Percentiles rank a stretch among this genome's conserved stretches.
Evolutionary conservation across 2,797 vertebrate genomes (phyloP).

Genomic region (Florisuga fusca): DNA sequence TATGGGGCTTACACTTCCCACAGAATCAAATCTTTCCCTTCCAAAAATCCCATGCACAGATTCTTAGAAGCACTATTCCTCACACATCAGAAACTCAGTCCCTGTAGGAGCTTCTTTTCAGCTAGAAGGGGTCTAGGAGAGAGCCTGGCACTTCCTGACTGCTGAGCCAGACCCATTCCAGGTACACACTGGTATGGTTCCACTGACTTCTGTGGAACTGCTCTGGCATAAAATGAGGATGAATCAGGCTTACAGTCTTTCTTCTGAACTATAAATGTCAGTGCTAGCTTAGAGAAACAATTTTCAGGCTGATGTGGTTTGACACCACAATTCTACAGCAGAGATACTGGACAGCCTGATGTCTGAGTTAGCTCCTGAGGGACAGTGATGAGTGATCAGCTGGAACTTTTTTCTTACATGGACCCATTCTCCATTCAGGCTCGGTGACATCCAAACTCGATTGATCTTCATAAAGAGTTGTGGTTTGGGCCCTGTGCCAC

Average conservation of each 20-base stretch:
- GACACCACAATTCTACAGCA: slow-evolving; percentile 37
- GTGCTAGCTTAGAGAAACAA: slow-evolving; percentile 22
- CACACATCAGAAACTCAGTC: not conserved
- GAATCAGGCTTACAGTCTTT: slow-evolving; percentile 13
- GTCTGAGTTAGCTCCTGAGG: not conserved
- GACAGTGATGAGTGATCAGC: not conserved
- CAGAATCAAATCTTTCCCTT: not conserved
- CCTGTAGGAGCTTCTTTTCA: not conserved
- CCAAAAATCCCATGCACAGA: not conserved
- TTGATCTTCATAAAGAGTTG: slow-evolving; percentile 9
- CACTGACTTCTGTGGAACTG: not conserved
- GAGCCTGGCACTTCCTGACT: accelerated
- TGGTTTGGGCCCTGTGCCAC: not conserved
- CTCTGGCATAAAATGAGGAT: slow-evolving; percentile 29
- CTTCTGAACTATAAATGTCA: slow-evolving; percentile 46
- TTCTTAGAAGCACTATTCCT: not conserved
- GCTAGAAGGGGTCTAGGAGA: not conserved
- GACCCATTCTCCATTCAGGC: not conserved
- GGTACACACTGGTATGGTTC: not conserved
- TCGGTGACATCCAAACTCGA: not conserved
- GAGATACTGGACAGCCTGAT: not conserved
- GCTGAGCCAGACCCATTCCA: accelerated
- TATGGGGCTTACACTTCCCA: not conserved
- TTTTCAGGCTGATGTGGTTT: slow-evolving; percentile 59
- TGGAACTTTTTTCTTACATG: accelerated